phyloP scores from a whole-genome alignment of 2,113 vertebrate genomes.

The Marmota flaviventris region DNA sequence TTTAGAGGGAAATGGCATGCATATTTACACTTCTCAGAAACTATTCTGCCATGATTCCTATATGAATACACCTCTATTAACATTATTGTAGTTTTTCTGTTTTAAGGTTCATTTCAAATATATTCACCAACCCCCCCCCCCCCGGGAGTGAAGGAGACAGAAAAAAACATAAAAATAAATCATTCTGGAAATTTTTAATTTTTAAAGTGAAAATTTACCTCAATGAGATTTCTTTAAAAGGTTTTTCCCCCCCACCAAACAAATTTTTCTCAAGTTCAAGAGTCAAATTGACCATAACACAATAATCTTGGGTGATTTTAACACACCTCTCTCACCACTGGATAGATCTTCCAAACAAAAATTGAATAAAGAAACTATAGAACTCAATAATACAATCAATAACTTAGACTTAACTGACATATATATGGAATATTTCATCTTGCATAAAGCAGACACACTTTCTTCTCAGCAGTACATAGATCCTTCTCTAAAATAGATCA shows the following conservation, averaged over 20 bases:
- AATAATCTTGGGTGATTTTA: no score
- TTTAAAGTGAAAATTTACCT: neutral
- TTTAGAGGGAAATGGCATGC: neutral
- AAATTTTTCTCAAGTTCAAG: no score
- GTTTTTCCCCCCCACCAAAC: neutral
- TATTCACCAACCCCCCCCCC: rapidly evolving
- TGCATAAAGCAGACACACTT: no score
- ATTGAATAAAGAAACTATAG: no score
- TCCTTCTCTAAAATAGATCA: no score
- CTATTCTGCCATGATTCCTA: neutral
- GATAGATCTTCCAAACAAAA: no score
- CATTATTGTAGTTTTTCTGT: neutral
- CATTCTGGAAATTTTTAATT: neutral
- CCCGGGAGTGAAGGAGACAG: neutral
- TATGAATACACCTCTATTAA: neutral
- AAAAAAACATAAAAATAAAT: neutral
- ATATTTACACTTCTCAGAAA: neutral
- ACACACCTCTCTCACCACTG: no score
- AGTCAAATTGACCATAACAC: no score
- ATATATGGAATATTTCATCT: no score
- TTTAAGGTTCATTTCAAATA: neutral
- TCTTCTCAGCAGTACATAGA: no score
- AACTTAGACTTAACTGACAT: no score
- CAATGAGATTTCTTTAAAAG: neutral
- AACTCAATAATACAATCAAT: no score